phyloP scores from a whole-genome alignment of 2,888 invertebrate genomes.

The Cancer borealis region DNA sequence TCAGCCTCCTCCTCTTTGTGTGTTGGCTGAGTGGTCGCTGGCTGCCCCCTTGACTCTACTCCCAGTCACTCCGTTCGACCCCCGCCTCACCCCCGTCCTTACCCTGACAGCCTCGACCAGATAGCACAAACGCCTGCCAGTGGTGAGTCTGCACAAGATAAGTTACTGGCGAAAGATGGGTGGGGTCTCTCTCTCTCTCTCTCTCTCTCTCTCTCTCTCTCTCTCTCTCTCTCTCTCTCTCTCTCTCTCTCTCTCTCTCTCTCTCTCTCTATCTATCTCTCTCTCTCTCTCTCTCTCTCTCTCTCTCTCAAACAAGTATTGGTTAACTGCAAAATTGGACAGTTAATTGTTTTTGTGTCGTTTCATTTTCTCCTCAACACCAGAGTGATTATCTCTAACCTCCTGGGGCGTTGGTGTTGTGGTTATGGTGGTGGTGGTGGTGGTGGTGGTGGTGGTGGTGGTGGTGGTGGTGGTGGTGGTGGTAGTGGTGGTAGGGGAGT shows the following conservation, averaged over 20 bases:
- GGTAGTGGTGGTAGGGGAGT: neutral
- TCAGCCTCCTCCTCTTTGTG: neutral
- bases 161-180: neutral
- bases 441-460: neutral
- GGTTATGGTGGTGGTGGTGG: neutral
- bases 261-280: neutral
- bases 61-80: neutral
- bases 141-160: neutral
- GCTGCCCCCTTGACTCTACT: neutral
- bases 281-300: too few species aligned
- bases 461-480: neutral
- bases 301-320: too few species aligned
- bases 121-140: constrained; percentile 12
- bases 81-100: neutral
- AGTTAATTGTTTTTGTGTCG: neutral
- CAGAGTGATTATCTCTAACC: neutral
- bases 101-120: neutral
- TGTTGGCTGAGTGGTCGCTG: neutral
- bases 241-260: constrained; percentile 20
- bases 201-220: constrained; percentile 20
- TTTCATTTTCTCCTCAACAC: constrained; percentile 1
- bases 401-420: neutral
- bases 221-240: constrained; percentile 20
- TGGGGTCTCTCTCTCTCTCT: constrained; percentile 20
- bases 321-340: neutral